Base-by-base conservation (phyloP, 2,797 vertebrate genomes). In the Phoeniculus purpureus region DNA sequence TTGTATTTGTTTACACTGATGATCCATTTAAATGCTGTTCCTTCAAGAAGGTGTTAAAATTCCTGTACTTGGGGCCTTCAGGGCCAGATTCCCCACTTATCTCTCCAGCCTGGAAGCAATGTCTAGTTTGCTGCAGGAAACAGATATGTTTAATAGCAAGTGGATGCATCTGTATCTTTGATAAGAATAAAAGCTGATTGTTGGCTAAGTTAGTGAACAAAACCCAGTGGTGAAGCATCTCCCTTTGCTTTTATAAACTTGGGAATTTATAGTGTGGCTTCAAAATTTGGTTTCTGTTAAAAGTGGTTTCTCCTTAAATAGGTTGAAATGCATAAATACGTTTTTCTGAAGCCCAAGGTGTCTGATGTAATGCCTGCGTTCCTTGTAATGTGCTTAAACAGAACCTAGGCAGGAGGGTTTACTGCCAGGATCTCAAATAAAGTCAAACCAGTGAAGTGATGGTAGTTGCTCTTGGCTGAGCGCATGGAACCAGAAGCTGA, bases 31-130 rank as follows among this genome's bases (percentile, higher is more conserved):
- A 87, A 62, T 80, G 45, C 26, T 43, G 21, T 15, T 43, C 13
- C 34, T 90, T 18, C 48, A n/a, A 25, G 61, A 74, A 77, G 81
- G 85, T 84, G 88, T 87, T 94, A 90, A 87, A 80, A 88, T 95
- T 88, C 90, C 90, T 90, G 37, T 56, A 21, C 72, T 72, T 10
- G 48, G 40, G 47, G 1, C 3, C 58, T 73, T 74, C 15, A 61
- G 58, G 65, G 32, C 21, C 85, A 59, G 32, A 65, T 67, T 80
- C 37, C 32, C 55, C 29, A 4, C 70, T 88, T 86, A 52, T 56
- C 89, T 56, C 87, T 87, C 65, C 56, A 72, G 85, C 68, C 85
- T 73, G 72, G 80, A 81, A 91, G 92, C 72, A 47, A 4, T 6
- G 34, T 59, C 40, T 66, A 56, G n/a, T 85, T 76, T 74, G 70